Evolutionary conservation across 1,140 invertebrate species (phyloP).

Genomic region (Heliconius hermathena): DNA sequence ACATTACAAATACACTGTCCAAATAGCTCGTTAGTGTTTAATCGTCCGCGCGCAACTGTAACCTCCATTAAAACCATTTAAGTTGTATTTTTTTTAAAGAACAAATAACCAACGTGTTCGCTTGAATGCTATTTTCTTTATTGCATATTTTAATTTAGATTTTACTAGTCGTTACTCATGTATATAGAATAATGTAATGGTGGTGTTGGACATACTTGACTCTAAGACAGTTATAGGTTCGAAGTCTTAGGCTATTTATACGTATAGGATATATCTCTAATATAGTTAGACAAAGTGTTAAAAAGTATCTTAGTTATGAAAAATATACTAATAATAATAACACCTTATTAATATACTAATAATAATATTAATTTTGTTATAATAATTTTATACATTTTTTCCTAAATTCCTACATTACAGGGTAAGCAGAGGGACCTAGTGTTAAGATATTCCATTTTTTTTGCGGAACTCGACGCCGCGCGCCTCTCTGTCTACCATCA

Average conservation of each 20-base stretch:
- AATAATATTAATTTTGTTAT: too few species aligned
- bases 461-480: neutral
- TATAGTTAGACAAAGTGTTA: too few species aligned
- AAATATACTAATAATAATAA: too few species aligned
- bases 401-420: too few species aligned
- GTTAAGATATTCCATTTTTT: neutral
- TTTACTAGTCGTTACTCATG: conserved; percentile 11
- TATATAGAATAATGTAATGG: neutral
- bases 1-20: conserved; percentile 47
- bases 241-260: too few species aligned
- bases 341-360: too few species aligned
- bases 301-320: too few species aligned
- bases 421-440: neutral
- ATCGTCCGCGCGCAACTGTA: conserved; percentile 50
- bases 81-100: conserved; percentile 39
- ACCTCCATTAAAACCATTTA: conserved; percentile 49
- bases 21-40: conserved; percentile 57
- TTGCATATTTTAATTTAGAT: conserved; percentile 10
- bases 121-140: conserved; percentile 17
- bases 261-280: too few species aligned
- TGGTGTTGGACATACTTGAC: neutral
- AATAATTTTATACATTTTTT: too few species aligned
- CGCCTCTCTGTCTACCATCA: too few species aligned
- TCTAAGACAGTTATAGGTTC: neutral
- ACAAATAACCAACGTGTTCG: conserved; percentile 22